Conservation (phyloP, 30 jellyfish, hydroid and myxozoan genomes). For the Mastigias papua region DNA sequence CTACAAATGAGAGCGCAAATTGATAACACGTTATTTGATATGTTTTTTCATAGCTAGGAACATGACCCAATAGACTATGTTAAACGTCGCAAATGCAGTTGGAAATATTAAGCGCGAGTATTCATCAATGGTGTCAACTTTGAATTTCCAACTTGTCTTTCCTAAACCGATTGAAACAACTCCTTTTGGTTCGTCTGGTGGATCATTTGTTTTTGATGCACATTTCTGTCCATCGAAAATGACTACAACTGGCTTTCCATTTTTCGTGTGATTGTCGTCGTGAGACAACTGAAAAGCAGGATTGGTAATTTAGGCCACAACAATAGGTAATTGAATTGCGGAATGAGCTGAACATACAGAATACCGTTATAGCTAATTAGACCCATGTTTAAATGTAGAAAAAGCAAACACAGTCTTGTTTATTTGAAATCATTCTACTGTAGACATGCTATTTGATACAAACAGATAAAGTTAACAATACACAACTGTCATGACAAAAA, state of each 20-base stretch:
- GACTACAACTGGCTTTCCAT: slow-evolving; percentile 86
- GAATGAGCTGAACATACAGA: too few species aligned
- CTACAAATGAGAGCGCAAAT: not conserved
- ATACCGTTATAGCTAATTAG: too few species aligned
- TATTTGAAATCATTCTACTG: too few species aligned
- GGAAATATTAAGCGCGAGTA: slow-evolving; percentile 91
- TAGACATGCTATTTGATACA: too few species aligned
- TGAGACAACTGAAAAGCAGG: slow-evolving; percentile 64
- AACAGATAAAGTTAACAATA: too few species aligned
- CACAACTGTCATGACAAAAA: too few species aligned
- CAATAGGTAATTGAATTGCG: too few species aligned
- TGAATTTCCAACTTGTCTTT: slow-evolving; percentile 71
- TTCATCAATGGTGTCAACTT: slow-evolving; percentile 92
- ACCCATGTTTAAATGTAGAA: too few species aligned
- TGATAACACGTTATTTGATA: not conserved
- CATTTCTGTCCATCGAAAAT: slow-evolving; percentile 83
- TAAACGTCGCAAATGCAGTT: slow-evolving; percentile 87
- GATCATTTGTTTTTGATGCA: slow-evolving; percentile 44
- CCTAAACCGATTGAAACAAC: slow-evolving; percentile 63
- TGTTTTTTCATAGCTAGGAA: slow-evolving; percentile 80
- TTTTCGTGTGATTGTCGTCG: slow-evolving; percentile 64
- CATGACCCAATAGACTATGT: slow-evolving; percentile 95
- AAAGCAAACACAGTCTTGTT: too few species aligned
- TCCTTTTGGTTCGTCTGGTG: slow-evolving; percentile 59
- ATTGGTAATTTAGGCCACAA: too few species aligned